A percentile compares a stretch with the other conserved stretches of the same genome.
Conservation (phyloP, 2,797 vertebrate species). For the Sebastes glaucus region DNA sequence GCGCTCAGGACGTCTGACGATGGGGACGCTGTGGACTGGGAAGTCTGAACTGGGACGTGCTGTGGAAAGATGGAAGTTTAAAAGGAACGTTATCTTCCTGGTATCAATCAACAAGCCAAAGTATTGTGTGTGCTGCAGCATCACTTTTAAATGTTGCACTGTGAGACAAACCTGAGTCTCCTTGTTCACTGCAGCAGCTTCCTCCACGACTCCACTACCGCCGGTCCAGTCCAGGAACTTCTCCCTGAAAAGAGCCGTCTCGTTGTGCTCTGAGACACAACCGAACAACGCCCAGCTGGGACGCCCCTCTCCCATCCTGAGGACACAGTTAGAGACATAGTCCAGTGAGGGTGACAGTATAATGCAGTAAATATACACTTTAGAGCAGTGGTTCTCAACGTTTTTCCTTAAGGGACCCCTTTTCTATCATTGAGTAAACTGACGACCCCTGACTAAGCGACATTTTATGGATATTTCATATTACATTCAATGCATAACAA, state of each 20-base stretch:
- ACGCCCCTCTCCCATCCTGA: constrained; percentile 80
- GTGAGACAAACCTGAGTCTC: constrained; percentile 64
- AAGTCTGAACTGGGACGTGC: constrained; percentile 15
- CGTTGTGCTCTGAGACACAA: constrained; percentile 73
- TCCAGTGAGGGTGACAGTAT: not conserved
- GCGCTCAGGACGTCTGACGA: constrained; percentile 59
- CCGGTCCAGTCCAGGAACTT: constrained; percentile 82
- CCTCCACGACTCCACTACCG: not conserved
- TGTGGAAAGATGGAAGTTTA: constrained; percentile 1
- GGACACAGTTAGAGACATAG: not conserved
- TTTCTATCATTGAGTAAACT: too few relatives aligned
- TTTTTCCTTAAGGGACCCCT: too few relatives aligned
- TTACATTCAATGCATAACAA: too few relatives aligned
- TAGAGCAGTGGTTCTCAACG: not conserved
- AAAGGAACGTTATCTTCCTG: not conserved
- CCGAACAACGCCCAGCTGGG: constrained; percentile 84
- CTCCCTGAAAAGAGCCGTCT: constrained; percentile 83
- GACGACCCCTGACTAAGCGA: too few relatives aligned
- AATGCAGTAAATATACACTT: not conserved
- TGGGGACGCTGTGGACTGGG: not conserved
- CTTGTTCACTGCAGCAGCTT: not conserved
- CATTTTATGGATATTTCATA: too few relatives aligned
- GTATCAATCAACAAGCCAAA: not conserved
- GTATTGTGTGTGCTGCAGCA: not conserved
- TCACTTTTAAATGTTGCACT: not conserved